Evolutionary conservation across 2,888 invertebrate genomes (phyloP).

Genomic region (Stenodera caucasica): DNA sequence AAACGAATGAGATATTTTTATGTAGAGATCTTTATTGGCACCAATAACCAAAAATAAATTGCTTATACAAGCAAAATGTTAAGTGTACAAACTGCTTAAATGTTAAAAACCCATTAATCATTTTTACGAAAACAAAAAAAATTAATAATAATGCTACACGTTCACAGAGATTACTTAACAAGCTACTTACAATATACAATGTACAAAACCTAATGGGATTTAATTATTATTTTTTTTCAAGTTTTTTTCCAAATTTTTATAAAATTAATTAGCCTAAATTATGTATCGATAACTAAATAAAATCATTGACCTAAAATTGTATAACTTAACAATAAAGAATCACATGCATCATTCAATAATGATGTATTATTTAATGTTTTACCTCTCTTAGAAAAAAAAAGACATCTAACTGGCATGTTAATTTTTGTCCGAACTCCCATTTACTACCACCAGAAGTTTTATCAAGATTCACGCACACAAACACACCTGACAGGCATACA

Average conservation of each 20-base stretch:
- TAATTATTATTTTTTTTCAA: conserved; percentile 53
- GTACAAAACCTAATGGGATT: conserved; percentile 54
- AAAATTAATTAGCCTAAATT: conserved; percentile 25
- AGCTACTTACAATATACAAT: conserved; percentile 53
- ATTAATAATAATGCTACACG: conserved; percentile 35
- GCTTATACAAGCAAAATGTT: conserved; percentile 31
- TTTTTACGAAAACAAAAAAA: conserved; percentile 36
- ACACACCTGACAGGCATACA: conserved; percentile 30
- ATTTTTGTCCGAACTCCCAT: conserved; percentile 41
- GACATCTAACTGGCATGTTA: conserved; percentile 35
- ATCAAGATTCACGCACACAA: conserved; percentile 40
- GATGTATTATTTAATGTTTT: conserved; percentile 31
- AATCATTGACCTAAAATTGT: conserved; percentile 21
- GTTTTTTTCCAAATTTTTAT: conserved; percentile 35
- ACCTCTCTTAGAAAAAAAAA: conserved; percentile 30
- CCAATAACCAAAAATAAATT: conserved; percentile 44
- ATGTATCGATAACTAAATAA: conserved; percentile 23
- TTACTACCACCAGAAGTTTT: conserved; percentile 45
- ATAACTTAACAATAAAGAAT: conserved; percentile 31
- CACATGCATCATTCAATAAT: conserved; percentile 37
- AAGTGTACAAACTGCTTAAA: conserved; percentile 36
- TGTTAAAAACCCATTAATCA: conserved; percentile 43
- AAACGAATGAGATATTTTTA: too few relatives aligned
- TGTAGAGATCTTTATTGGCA: conserved; percentile 51
- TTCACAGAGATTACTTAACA: conserved; percentile 39